phyloP scores from a whole-genome alignment of 2,797 vertebrate genomes.

The Poecilia gillii region DNA sequence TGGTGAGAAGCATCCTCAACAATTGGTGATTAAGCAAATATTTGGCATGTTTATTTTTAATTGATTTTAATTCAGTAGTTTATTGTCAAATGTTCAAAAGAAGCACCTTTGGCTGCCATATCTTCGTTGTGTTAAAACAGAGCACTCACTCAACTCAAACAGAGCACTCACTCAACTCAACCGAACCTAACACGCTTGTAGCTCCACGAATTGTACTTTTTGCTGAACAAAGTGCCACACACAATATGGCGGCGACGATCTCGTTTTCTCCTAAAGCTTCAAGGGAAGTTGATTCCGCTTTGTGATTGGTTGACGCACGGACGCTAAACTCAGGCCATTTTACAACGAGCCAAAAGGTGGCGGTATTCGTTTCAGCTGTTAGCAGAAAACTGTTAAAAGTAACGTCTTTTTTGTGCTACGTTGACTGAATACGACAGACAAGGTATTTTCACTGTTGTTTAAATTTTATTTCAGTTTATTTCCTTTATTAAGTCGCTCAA shows the following conservation, averaged over 20 bases:
- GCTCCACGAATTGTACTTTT: not conserved
- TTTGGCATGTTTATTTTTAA: not conserved
- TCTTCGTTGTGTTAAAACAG: not conserved
- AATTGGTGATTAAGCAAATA: not conserved
- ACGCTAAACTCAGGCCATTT: not conserved
- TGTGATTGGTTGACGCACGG: slow-evolving; percentile 1
- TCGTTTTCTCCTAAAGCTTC: not conserved
- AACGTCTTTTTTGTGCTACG: slow-evolving; percentile 28
- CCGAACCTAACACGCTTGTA: not conserved
- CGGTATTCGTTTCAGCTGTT: slow-evolving; percentile 3
- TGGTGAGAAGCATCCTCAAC: not conserved
- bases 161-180: not conserved
- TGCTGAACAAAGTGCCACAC: not conserved
- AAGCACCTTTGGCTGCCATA: not conserved
- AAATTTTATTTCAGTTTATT: no score
- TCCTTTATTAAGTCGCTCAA: not conserved
- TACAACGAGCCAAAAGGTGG: slow-evolving; percentile 39
- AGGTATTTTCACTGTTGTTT: not conserved
- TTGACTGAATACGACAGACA: slow-evolving; percentile 64
- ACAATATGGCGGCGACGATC: not conserved
- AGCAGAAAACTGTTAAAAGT: not conserved
- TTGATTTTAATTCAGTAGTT: not conserved
- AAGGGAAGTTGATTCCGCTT: not conserved
- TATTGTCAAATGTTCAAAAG: not conserved
- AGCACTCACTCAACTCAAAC: not conserved